Evolutionary conservation across 2,888 invertebrate species (phyloP).

Genomic region (Steinernema carpocapsae): DNA sequence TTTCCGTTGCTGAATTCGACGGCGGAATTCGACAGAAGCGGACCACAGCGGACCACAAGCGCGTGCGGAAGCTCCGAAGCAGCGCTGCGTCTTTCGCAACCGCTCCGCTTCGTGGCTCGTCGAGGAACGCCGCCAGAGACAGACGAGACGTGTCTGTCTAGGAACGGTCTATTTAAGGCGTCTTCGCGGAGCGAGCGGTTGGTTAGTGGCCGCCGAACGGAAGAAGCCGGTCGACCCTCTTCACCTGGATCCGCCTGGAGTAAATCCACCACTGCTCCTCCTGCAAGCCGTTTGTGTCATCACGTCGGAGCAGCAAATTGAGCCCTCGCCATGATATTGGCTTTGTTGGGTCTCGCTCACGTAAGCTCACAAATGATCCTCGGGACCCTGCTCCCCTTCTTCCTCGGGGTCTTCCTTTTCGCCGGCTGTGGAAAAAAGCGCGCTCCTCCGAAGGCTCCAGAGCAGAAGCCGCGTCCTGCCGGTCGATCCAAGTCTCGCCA

Average conservation of each 20-base stretch:
- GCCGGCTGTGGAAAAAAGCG: constrained; percentile 29
- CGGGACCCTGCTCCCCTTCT: not conserved
- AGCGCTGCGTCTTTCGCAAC: too few species aligned
- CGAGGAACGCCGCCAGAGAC: too few species aligned
- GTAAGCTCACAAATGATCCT: constrained; percentile 13
- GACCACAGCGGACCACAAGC: too few species aligned
- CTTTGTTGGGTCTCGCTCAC: constrained; percentile 19
- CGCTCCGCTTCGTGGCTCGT: too few species aligned
- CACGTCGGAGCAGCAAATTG: not conserved
- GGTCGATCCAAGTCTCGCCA: not conserved
- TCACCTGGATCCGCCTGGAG: constrained; percentile 14
- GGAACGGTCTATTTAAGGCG: not conserved
- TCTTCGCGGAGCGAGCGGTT: not conserved
- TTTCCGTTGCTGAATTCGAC: too few species aligned
- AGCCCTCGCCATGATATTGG: constrained; percentile 23
- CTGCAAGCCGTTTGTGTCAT: not conserved
- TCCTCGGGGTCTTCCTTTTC: constrained; percentile 25
- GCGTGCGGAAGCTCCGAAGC: too few species aligned
- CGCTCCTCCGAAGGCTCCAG: not conserved
- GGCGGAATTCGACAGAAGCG: too few species aligned
- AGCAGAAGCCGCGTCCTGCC: too few species aligned
- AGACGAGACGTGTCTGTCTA: not conserved
- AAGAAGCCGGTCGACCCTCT: not conserved
- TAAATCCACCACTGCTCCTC: constrained; percentile 17
- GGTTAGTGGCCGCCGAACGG: not conserved